A percentile compares a stretch with the other conserved stretches of the same genome.
phyloP scores from a whole-genome alignment of 2,113 vertebrate genomes.

The Nicator chloris region DNA sequence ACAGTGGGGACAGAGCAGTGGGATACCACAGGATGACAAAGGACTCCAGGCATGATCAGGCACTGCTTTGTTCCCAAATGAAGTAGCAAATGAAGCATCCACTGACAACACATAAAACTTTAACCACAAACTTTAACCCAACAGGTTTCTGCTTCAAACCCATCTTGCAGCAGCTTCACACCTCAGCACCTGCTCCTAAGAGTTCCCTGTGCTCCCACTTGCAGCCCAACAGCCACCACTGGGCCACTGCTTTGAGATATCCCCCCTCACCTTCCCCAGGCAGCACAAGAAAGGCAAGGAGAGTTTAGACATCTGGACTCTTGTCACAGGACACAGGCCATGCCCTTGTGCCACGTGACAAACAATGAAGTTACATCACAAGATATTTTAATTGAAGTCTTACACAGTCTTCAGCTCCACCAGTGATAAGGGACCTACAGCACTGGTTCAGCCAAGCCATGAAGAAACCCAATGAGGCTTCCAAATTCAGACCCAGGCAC shows the following conservation, averaged over 20 bases:
- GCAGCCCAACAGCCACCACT: background rate
- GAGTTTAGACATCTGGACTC: background rate
- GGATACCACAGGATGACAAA: background rate
- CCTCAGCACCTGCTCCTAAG: background rate
- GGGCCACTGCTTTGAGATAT: background rate
- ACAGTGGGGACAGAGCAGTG: background rate
- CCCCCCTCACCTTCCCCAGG: background rate
- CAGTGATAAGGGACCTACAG: background rate
- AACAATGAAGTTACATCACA: rapidly evolving
- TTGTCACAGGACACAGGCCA: background rate
- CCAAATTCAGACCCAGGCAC: background rate
- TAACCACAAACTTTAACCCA: background rate
- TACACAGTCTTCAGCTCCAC: background rate
- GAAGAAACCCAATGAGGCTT: background rate
- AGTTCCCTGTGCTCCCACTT: background rate
- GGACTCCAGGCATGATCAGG: background rate
- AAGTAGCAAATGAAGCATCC: background rate
- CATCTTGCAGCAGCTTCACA: background rate
- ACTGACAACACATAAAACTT: background rate
- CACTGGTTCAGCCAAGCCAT: background rate
- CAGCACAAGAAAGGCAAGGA: background rate
- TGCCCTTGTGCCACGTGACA: background rate
- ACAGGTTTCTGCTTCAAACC: background rate
- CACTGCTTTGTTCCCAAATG: background rate
- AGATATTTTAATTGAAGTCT: background rate